Evolutionary conservation across 2,888 invertebrate species (phyloP).

Genomic region (Athripsodes cinereus): DNA sequence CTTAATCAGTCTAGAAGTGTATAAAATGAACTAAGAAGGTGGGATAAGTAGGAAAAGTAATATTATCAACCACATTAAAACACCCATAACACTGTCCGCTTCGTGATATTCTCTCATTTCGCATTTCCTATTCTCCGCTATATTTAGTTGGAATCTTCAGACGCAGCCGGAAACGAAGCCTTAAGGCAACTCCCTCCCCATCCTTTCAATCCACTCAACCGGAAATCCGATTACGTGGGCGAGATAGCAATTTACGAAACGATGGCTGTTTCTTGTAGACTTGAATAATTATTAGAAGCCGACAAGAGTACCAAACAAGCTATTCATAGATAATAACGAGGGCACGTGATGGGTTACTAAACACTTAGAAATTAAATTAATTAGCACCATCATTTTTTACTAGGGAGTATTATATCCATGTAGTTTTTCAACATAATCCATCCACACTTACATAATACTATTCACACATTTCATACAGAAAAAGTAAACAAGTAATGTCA

Average conservation of each 20-base stretch:
- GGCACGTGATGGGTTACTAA: too few relatives aligned
- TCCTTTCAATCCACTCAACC: slow-evolving; percentile 19
- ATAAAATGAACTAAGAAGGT: neutral
- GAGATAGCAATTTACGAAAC: slow-evolving; percentile 24
- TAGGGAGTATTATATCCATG: too few relatives aligned
- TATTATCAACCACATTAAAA: neutral
- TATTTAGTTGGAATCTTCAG: neutral
- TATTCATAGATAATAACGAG: too few relatives aligned
- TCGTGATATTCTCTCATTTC: slow-evolving; percentile 15
- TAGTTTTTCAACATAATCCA: too few relatives aligned
- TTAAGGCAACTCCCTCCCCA: slow-evolving; percentile 9
- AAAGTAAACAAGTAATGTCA: too few relatives aligned
- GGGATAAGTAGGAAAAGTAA: neutral
- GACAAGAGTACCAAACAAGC: too few relatives aligned
- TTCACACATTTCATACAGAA: too few relatives aligned
- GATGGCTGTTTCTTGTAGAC: slow-evolving; percentile 19
- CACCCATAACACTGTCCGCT: slow-evolving; percentile 1
- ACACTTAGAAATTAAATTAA: too few relatives aligned
- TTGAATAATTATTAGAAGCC: slow-evolving; percentile 21
- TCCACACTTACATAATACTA: too few relatives aligned
- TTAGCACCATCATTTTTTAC: too few relatives aligned
- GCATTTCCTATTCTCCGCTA: slow-evolving; percentile 12
- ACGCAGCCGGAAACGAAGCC: slow-evolving; percentile 12
- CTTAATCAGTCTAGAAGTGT: neutral
- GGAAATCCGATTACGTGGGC: slow-evolving; percentile 26